Percentiles rank a stretch among this genome's conserved stretches.
Evolutionary conservation across 2,888 invertebrate genomes (phyloP).

Genomic region (Pocota personata): DNA sequence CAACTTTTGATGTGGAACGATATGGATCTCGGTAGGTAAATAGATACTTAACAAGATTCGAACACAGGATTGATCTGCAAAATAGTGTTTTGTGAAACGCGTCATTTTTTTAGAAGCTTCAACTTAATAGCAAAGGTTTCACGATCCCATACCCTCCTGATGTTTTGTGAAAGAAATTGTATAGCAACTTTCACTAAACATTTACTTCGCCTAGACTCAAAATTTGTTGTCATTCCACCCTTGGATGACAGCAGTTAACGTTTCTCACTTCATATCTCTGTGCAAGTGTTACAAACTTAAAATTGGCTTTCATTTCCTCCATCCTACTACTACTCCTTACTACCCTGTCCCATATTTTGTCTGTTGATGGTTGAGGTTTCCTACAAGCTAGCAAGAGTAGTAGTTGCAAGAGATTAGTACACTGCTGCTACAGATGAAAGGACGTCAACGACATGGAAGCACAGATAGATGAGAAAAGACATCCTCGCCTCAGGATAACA

Average conservation of each 20-base stretch:
- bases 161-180: not conserved
- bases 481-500: constrained; percentile 12
- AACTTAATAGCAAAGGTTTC: no score
- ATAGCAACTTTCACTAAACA: not conserved
- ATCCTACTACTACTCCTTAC: not conserved
- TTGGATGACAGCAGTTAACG: constrained; percentile 22
- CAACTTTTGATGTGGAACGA: no score
- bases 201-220: constrained; percentile 2
- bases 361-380: constrained; percentile 32
- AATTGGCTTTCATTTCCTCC: constrained; percentile 16
- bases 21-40: no score
- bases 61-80: no score
- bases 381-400: constrained; percentile 2
- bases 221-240: not conserved
- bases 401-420: constrained; percentile 47
- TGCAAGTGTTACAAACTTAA: constrained; percentile 19
- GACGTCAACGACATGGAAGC: constrained; percentile 28
- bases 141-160: no score
- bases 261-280: not conserved
- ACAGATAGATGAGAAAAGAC: constrained; percentile 21
- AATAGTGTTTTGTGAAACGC: no score
- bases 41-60: no score
- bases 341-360: constrained; percentile 21
- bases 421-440: constrained; percentile 27
- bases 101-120: no score